These are phyloP conservation scores for Euplagia quadripunctaria DNA, from an alignment of 2,888 invertebrate species.

Conservation along the genomic window DNA sequence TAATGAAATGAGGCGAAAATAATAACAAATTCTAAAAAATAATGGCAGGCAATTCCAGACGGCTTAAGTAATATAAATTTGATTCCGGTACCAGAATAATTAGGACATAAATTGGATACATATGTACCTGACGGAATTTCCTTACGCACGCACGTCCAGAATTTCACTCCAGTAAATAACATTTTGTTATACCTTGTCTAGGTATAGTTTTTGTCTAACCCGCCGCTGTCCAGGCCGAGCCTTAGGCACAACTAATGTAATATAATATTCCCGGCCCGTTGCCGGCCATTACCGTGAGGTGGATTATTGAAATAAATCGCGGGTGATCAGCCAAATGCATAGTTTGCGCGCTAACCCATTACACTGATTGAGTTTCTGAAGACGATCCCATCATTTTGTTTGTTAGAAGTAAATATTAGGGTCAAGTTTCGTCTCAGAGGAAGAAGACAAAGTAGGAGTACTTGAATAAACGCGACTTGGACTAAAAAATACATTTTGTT, in stretches of 20 bases:
- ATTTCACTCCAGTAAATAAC: background rate
- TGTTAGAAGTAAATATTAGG: conserved; percentile 31
- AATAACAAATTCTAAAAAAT: background rate
- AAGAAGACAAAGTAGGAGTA: background rate
- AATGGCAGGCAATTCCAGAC: background rate
- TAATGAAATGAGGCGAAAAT: background rate
- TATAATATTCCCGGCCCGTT: conserved; percentile 60
- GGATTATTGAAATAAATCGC: conserved; percentile 80
- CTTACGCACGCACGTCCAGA: background rate
- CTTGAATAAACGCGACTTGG: background rate
- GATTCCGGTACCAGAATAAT: background rate
- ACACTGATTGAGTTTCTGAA: conserved; percentile 68
- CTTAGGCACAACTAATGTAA: conserved; percentile 51
- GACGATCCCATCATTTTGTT: conserved; percentile 43
- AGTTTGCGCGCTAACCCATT: conserved; percentile 67
- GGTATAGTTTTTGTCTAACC: conserved; percentile 22
- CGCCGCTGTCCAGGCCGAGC: conserved; percentile 22
- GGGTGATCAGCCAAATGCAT: conserved; percentile 75
- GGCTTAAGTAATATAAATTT: background rate
- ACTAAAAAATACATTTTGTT: background rate
- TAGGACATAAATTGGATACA: background rate
- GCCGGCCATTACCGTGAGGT: conserved; percentile 57
- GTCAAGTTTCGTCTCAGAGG: background rate
- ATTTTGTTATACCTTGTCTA: background rate
- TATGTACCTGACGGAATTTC: background rate